These are phyloP conservation scores for Pammene aurita DNA, from an alignment of 2,888 invertebrate species.

Conservation along the genomic window DNA sequence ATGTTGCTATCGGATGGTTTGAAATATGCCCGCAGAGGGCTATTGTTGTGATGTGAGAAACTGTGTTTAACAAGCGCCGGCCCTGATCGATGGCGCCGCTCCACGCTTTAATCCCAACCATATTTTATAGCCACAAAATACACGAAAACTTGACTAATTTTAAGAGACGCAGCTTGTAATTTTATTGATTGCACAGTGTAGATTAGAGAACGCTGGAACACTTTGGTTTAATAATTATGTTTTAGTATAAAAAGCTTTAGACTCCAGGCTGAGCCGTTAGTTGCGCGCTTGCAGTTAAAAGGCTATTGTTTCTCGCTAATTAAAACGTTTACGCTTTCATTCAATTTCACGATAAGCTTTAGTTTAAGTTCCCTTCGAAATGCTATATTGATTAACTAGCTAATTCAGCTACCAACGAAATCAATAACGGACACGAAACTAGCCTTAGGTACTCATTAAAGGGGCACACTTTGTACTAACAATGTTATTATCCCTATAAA, in stretches of 20 bases:
- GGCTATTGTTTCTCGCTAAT: constrained; percentile 29
- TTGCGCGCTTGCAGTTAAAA: constrained; percentile 26
- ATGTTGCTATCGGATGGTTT: constrained; percentile 78
- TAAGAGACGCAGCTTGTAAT: constrained; percentile 39
- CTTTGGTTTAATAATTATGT: constrained; percentile 28
- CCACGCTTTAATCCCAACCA: constrained; percentile 59
- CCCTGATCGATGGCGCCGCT: constrained; percentile 71
- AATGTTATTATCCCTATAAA: constrained; percentile 42
- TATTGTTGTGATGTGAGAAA: constrained; percentile 82
- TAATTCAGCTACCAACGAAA: constrained; percentile 37
- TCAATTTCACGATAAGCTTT: constrained; percentile 21
- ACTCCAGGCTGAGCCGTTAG: constrained; percentile 22
- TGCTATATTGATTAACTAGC: constrained; percentile 32
- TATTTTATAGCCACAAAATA: constrained; percentile 70
- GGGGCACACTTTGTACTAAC: constrained; percentile 40
- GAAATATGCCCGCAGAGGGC: constrained; percentile 80
- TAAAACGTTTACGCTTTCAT: constrained; percentile 33
- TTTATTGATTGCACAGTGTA: constrained; percentile 30
- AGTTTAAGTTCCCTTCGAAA: constrained; percentile 14
- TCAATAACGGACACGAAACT: constrained; percentile 37
- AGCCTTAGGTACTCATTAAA: constrained; percentile 40
- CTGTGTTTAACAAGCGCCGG: constrained; percentile 80
- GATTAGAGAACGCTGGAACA: constrained; percentile 31
- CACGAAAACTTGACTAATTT: constrained; percentile 65
- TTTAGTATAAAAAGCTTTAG: constrained; percentile 19